phyloP scores from a whole-genome alignment of 37 sponge, comb jelly and placozoan species.

The Cliona cf. orientalis region DNA sequence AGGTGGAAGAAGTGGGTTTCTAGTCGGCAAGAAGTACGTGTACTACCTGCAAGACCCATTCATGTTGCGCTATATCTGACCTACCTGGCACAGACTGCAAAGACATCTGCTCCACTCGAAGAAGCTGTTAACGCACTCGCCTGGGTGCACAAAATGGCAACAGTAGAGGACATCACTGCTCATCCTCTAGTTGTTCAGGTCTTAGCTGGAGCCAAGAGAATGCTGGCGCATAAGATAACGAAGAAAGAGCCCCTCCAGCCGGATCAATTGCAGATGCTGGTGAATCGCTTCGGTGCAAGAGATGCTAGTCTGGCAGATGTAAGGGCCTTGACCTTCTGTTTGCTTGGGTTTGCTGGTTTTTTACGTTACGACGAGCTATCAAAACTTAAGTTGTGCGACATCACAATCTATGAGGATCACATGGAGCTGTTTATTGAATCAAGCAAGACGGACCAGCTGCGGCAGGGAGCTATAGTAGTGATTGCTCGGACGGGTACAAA shows the following conservation, averaged over 20 bases:
- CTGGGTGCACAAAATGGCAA: background rate
- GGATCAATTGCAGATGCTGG: background rate
- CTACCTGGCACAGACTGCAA: conserved; percentile 7
- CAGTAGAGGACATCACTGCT: background rate
- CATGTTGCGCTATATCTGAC: conserved; percentile 33
- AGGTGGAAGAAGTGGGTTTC: conserved; percentile 47
- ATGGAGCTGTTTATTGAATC: conserved; percentile 1
- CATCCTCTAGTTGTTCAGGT: background rate
- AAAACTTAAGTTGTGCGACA: background rate
- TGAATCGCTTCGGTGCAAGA: background rate
- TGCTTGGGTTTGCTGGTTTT: conserved; percentile 13
- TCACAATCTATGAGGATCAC: conserved; percentile 5
- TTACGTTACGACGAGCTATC: conserved; percentile 1
- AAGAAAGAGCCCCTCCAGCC: conserved; percentile 9
- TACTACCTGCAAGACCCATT: no score
- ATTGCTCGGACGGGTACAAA: background rate
- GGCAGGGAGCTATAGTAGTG: conserved; percentile 10
- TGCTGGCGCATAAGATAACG: background rate
- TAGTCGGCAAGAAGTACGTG: no score
- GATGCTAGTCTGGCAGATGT: background rate
- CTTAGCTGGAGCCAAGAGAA: background rate
- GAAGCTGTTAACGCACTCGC: conserved; percentile 6
- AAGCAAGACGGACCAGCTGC: background rate
- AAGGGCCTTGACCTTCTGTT: background rate
- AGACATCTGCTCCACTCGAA: conserved; percentile 16